Evolutionary conservation across 1,140 invertebrate species (phyloP).

Genomic region (Conus ventricosus): DNA sequence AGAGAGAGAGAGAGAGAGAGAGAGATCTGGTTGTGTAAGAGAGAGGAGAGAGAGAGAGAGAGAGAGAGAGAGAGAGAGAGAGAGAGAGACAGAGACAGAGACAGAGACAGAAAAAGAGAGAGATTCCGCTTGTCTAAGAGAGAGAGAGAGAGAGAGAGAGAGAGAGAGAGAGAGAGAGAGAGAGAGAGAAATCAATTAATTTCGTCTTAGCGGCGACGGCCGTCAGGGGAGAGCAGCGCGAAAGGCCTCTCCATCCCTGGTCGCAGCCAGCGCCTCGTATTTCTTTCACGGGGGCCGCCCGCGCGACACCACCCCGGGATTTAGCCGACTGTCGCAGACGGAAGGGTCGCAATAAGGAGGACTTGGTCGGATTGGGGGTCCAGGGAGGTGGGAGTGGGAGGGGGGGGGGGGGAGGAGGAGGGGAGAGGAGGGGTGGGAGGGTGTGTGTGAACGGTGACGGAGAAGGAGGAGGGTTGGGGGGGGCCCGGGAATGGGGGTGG

Average conservation of each 20-base stretch:
- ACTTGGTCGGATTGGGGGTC: background rate
- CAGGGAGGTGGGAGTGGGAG: background rate
- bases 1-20: background rate
- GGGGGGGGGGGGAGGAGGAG: background rate
- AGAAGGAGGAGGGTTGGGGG: background rate
- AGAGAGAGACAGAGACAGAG: background rate
- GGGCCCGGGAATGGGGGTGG: background rate
- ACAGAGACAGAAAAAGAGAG: too few species aligned
- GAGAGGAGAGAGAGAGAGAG: background rate
- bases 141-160: background rate
- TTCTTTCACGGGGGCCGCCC: constrained; percentile 2
- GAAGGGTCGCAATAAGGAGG: constrained; percentile 17
- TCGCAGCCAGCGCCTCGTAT: constrained; percentile 9
- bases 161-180: background rate
- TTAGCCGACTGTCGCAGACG: background rate
- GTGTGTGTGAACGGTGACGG: background rate
- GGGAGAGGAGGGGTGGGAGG: background rate
- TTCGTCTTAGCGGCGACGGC: constrained; percentile 21
- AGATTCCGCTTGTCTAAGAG: too few species aligned
- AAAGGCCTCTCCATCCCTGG: background rate
- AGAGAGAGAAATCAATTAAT: constrained; percentile 19
- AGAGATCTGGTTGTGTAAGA: too few species aligned
- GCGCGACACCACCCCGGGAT: background rate
- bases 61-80: background rate
- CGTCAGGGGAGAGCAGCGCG: background rate